Evolutionary conservation across 2,113 vertebrate genomes (phyloP), one percentile per base, ranked within the genome.

Genomic region (Dascyllus trimaculatus): DNA sequence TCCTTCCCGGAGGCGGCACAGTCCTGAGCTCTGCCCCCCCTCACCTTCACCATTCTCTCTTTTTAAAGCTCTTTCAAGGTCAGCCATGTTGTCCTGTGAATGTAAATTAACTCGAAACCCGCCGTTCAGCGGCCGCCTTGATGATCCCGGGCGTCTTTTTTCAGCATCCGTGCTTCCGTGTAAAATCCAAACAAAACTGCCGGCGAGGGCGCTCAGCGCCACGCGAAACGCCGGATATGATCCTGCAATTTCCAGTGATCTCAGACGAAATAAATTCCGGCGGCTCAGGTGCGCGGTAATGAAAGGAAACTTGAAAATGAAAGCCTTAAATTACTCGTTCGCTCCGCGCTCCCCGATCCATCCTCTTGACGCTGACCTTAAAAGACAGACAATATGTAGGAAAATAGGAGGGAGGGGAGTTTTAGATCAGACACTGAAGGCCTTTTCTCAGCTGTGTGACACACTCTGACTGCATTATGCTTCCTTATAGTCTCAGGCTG

Each of bases 301-400:
- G 2, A 32, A 43, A 15, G 14, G 1, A 22, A 53, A 53, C 40
- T 57, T 29, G 52, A 53, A 67, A 67, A 48, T n/a, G 43, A 25
- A 66, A 46, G 24, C 24, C 0, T 46, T 81, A 73, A 81, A 85
- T 69, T 45, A 49, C 62, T 48, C 18, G 24, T 7, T 54, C 62
- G 5, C 4, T 45, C 45, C 40, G 18, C 40, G 43, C 59, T 58
- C 1, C 52, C n/a, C 1, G 7, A 2, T 72, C 25, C 21, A 19
- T 62, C 18, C 60, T 7, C 71, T 24, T 26, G 26, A 11, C 26
- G n/a, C 26, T 46, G 71, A 73, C 78, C 84, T 82, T 62, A 58
- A 62, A 60, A 64, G 15, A 0, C 45, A 17, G 40, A 40, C 24
- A 51, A 0, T n/a, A 3, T 11, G 62, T 19, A 43, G 24, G 26